phyloP scores from a whole-genome alignment of 2,113 vertebrate genomes.

The Rhagologus leucostigma region DNA sequence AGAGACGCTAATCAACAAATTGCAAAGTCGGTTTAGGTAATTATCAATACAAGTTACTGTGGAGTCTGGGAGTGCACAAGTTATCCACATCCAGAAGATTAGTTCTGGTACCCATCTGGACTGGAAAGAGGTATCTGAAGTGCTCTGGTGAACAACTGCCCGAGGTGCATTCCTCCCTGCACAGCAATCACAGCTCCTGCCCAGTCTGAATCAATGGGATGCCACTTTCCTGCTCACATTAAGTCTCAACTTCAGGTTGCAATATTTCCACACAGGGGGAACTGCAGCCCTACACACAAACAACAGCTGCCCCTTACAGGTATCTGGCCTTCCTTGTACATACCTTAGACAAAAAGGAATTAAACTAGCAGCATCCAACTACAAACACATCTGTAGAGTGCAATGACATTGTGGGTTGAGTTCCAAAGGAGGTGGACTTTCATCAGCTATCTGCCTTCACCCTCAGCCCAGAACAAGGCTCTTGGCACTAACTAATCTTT shows the following conservation, averaged over 20 bases:
- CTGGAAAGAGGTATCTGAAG: neutral
- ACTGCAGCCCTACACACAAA: neutral
- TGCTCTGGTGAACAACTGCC: neutral
- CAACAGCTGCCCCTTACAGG: neutral
- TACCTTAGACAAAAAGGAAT: neutral
- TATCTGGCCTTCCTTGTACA: neutral
- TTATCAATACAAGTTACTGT: neutral
- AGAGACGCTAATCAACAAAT: neutral
- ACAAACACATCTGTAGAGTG: neutral
- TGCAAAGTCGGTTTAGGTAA: neutral
- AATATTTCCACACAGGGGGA: neutral
- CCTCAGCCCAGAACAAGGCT: neutral
- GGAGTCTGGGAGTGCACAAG: neutral
- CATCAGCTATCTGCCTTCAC: neutral
- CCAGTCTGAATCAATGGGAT: neutral
- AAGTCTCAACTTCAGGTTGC: neutral
- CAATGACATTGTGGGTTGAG: neutral
- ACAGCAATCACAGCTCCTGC: neutral
- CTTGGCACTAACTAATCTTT: neutral
- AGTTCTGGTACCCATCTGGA: neutral
- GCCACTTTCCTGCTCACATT: neutral
- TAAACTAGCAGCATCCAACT: neutral
- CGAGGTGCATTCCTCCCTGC: neutral
- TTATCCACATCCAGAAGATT: neutral
- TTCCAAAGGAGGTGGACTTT: neutral